Conservation (phyloP, 2,888 invertebrate species). For the Xanthia icteritia region DNA sequence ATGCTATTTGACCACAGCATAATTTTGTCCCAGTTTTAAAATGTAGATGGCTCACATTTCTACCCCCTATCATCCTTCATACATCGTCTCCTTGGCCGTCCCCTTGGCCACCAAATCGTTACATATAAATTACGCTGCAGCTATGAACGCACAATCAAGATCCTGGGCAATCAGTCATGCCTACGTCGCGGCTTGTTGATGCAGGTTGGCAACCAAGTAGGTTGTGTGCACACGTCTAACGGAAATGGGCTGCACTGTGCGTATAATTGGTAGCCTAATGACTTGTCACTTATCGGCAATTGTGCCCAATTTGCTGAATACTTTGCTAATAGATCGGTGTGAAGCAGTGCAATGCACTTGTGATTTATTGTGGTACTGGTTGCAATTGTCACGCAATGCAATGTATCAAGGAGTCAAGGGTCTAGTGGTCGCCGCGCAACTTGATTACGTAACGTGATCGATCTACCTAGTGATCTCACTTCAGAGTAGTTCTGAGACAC, state of each 20-base stretch:
- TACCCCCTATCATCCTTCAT: too few relatives aligned
- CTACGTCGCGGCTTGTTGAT: background rate
- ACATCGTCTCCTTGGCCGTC: background rate
- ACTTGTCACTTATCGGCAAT: conserved; percentile 45
- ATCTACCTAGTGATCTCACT: background rate
- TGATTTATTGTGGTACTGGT: conserved; percentile 19
- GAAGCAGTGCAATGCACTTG: conserved; percentile 41
- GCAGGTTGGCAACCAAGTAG: background rate
- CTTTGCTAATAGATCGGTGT: conserved; percentile 55
- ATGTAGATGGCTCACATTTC: background rate
- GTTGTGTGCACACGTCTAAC: conserved; percentile 8
- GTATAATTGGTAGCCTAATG: conserved; percentile 19
- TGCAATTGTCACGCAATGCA: conserved; percentile 3
- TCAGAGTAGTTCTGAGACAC: background rate
- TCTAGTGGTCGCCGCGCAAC: background rate
- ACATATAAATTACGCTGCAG: background rate
- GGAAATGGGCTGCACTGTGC: conserved; percentile 41
- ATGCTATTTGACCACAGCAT: background rate
- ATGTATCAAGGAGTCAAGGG: background rate
- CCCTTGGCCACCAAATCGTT: background rate
- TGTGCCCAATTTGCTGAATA: conserved; percentile 45
- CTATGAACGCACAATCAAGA: background rate
- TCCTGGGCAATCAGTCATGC: conserved; percentile 7
- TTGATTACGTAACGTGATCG: background rate
- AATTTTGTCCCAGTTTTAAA: background rate